These are phyloP conservation scores for Sinopyrophorus schimmeli DNA, from an alignment of 2,888 invertebrate species.

Conservation along the genomic window DNA sequence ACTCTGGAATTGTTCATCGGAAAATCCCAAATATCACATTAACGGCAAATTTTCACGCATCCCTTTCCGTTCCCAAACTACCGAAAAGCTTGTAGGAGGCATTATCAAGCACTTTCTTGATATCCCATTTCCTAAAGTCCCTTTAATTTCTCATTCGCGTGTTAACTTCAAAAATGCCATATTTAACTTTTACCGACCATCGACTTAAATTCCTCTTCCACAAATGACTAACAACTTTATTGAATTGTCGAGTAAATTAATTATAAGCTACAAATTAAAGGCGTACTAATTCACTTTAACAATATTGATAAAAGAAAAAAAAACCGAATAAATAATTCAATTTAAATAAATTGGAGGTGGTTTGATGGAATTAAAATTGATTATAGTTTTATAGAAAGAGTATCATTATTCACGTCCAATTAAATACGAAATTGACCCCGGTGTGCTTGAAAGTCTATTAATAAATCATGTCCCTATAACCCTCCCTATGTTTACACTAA, in stretches of 20 bases:
- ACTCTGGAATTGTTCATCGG: too few relatives aligned
- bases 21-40: constrained; percentile 18
- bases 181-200: too few relatives aligned
- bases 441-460: constrained; percentile 36
- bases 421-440: constrained; percentile 43
- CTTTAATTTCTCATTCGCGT: constrained; percentile 23
- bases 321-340: not conserved
- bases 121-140: constrained; percentile 12
- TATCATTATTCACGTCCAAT: constrained; percentile 43
- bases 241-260: too few relatives aligned
- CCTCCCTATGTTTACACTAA: constrained; percentile 37
- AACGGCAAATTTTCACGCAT: constrained; percentile 14
- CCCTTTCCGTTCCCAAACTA: constrained; percentile 13
- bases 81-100: constrained; percentile 11
- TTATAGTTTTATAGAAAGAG: constrained; percentile 29
- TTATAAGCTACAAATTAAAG: too few relatives aligned
- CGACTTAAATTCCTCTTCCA: too few relatives aligned
- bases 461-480: constrained; percentile 42
- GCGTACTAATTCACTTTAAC: too few relatives aligned
- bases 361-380: constrained; percentile 27
- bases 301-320: not conserved
- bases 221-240: too few relatives aligned
- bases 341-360: constrained; percentile 7
- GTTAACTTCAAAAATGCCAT: too few relatives aligned
- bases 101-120: constrained; percentile 9